Conservation (phyloP, 2,113 vertebrate genomes). For the Cervus canadensis region DNA sequence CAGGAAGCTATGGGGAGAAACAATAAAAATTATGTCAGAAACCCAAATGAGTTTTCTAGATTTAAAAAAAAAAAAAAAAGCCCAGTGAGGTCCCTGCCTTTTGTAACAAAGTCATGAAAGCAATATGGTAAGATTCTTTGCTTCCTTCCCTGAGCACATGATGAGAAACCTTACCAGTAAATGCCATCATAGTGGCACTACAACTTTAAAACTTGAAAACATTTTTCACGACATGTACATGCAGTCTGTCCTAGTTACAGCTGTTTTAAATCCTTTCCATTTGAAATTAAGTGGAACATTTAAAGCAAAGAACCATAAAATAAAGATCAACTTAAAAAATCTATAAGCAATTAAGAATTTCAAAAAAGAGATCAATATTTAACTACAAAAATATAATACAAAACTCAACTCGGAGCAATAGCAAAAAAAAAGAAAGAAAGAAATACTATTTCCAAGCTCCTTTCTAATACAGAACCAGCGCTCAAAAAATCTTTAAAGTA, state of each 20-base stretch:
- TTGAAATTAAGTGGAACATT: constrained; percentile 47
- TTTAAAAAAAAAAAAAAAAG: background rate
- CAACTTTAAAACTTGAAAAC: background rate
- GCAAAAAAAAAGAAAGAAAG: background rate
- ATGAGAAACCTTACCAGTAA: constrained; percentile 12
- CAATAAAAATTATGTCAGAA: background rate
- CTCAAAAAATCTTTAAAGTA: background rate
- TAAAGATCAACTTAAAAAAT: constrained; percentile 44
- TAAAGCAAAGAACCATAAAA: constrained; percentile 55
- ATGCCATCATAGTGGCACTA: background rate
- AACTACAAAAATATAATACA: constrained; percentile 53
- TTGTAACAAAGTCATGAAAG: background rate
- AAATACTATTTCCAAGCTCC: background rate
- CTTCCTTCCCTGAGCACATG: background rate
- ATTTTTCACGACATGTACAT: background rate
- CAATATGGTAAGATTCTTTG: background rate
- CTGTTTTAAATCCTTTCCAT: constrained; percentile 49
- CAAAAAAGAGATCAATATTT: constrained; percentile 57
- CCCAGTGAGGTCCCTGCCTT: background rate
- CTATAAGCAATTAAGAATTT: constrained; percentile 65
- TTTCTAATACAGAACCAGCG: background rate
- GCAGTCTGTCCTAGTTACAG: background rate
- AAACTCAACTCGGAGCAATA: background rate
- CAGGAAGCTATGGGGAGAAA: background rate
- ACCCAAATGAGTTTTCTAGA: background rate